Conservation (phyloP, 2,113 vertebrate species). For the Regulus satrapa region DNA sequence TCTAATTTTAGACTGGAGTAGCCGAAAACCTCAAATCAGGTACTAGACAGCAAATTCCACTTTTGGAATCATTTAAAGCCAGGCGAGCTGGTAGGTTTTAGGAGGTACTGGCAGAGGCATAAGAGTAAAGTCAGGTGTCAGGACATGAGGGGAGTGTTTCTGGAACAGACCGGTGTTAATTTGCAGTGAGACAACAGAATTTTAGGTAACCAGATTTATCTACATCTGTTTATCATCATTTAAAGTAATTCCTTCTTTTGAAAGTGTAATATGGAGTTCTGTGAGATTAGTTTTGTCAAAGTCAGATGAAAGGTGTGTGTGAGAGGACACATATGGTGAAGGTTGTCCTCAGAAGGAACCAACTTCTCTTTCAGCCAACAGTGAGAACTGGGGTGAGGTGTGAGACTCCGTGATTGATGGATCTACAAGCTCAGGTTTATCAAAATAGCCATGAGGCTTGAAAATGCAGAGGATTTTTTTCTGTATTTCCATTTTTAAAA, state of each 20-base stretch:
- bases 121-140: neutral
- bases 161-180: accelerated
- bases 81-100: neutral
- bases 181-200: too few species aligned
- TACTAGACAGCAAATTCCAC: neutral
- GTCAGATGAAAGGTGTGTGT: neutral
- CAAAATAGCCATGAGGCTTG: neutral
- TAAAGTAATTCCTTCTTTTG: neutral
- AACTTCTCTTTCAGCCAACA: neutral
- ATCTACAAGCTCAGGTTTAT: neutral
- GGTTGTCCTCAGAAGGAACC: neutral
- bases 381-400: neutral
- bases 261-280: neutral
- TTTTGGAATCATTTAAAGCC: neutral
- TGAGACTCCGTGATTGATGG: neutral
- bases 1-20: neutral
- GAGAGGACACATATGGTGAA: accelerated
- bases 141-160: neutral
- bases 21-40: neutral
- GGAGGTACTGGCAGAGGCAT: too few species aligned
- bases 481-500: neutral
- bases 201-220: neutral
- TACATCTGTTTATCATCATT: neutral
- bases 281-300: neutral
- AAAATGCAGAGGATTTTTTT: neutral